Base-by-base conservation (phyloP, 2,888 invertebrate genomes). In the Eumerus sabulonum region DNA sequence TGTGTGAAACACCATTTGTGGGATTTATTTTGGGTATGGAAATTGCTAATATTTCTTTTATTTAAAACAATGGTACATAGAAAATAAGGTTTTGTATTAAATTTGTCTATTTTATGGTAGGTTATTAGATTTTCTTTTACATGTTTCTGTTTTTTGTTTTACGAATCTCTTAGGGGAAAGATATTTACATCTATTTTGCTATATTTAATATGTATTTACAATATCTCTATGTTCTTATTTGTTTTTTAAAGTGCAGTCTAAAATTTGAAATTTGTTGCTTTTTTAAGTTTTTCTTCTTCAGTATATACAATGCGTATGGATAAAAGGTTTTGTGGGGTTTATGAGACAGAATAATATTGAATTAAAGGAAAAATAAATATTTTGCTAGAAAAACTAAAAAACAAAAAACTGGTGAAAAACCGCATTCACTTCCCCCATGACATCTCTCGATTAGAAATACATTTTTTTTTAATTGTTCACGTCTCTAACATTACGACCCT, bases 201-300 rank as follows among this genome's bases (percentile, higher is more conserved):
- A 54, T 27, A 13, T 64, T n/a, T n/a, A 38, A 13, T 60, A 66
- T 73, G 9, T 40, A 40, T 40, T 40, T 40, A n/a, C n/a, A 40
- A n/a, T 40, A 66, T 73, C 42, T 66, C 66, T 66, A 73, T 47
- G 42, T 51, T 38, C 53, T 48, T 27, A 3, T 44, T 53, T 63
- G 2, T 62, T 44, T 56, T 72, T 67, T 72, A 59, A n/a, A 60
- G 73, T 73, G 73, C 73, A 73, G 73, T 73, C 73, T 73, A 73
- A 72, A 40, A 56, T 66, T 73, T 73, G n/a, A 70, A 53, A 11
- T 38, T 63, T 36, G 17, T 42, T 53, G 54, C 27, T 35, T 59
- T 62, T 16, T 45, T 38, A 14, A 18, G 17, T n/a, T 40, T 40
- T n/a, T 40, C 35, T 53, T 27, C 4, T 12, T 63, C 17, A 14